Conservation (phyloP, 2,113 vertebrate species). For the Aegotheles bennettii region DNA sequence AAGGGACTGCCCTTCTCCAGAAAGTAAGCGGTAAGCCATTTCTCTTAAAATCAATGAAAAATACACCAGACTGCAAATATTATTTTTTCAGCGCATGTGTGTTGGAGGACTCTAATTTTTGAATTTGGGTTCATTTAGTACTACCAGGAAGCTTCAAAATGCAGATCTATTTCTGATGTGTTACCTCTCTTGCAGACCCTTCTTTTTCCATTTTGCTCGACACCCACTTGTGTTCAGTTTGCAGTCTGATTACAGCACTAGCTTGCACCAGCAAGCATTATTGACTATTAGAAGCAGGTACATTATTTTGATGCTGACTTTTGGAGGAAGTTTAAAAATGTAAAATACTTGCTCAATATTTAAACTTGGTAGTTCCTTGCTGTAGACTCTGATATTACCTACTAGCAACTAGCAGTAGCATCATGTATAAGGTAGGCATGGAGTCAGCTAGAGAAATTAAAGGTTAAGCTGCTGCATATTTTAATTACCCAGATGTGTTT, state of each 20-base stretch:
- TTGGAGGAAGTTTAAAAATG: too few relatives aligned
- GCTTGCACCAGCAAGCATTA: not conserved
- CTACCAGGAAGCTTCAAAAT: not conserved
- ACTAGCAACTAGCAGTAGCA: not conserved
- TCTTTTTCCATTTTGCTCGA: not conserved
- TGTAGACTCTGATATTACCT: not conserved
- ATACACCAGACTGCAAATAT: not conserved
- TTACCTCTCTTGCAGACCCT: not conserved
- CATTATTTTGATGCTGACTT: not conserved
- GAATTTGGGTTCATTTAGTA: not conserved
- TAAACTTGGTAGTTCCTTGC: not conserved
- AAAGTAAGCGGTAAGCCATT: not conserved
- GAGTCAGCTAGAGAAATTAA: not conserved
- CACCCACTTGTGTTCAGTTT: not conserved
- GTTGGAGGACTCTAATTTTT: not conserved
- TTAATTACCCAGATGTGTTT: not conserved
- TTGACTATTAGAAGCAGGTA: not conserved
- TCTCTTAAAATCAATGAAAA: not conserved
- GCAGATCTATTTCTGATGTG: not conserved
- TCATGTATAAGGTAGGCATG: not conserved
- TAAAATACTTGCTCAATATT: not conserved
- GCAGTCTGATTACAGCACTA: not conserved
- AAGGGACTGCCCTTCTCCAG: not conserved
- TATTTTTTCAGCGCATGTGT: not conserved
- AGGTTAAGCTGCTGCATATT: not conserved